phyloP scores from a whole-genome alignment of 2,797 vertebrate genomes.

The Podarcis siculus region DNA sequence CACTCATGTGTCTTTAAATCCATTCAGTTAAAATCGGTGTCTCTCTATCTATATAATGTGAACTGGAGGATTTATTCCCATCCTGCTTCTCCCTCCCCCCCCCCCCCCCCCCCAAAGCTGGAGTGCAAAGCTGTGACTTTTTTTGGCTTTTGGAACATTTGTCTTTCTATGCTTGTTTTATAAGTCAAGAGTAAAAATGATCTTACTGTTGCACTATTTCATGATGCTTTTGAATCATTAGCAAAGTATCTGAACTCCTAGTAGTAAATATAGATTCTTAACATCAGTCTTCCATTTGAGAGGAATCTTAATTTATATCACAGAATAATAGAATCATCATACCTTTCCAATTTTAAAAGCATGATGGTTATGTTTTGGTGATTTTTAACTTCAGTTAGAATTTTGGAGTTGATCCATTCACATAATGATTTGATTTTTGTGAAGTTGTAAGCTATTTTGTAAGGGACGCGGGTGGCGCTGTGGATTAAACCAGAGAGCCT shows the following conservation, averaged over 20 bases:
- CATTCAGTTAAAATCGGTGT: background rate
- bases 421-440: background rate
- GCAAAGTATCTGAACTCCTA: background rate
- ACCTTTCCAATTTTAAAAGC: too few relatives aligned
- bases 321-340: too few relatives aligned
- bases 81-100: too few relatives aligned
- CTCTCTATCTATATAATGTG: background rate
- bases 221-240: background rate
- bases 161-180: background rate
- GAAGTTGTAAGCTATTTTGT: background rate
- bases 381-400: background rate
- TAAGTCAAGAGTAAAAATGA: background rate
- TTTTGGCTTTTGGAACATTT: background rate
- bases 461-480: too few relatives aligned
- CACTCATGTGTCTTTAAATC: background rate
- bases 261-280: background rate
- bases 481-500: too few relatives aligned
- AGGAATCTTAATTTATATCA: background rate
- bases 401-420: background rate
- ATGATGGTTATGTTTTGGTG: background rate
- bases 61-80: background rate
- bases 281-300: background rate
- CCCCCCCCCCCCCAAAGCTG: background rate
- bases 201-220: background rate
- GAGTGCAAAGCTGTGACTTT: background rate